Base-by-base conservation (phyloP, 2,888 invertebrate genomes). In the Cecidostiba fungosa region DNA sequence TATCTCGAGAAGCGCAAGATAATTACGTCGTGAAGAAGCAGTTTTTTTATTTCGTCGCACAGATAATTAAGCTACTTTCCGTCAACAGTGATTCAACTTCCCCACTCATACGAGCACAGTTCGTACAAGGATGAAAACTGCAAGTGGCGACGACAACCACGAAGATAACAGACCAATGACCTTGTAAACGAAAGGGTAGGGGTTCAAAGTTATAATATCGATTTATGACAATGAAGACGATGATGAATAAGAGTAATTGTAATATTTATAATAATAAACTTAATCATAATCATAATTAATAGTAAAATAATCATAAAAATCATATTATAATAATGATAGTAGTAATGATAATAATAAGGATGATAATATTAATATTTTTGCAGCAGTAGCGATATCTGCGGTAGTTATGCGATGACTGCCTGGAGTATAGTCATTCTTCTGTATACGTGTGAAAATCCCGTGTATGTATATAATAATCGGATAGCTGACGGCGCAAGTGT, bases 241-340 rank as follows among this genome's bases (percentile, higher is more conserved):
- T 59, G 80, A 86, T 84, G 77, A 86, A 89, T 90, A 89, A 88
- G 89, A 89, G 87, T 87, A 87, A 87, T 88, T 87, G 87, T 88
- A 23, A 77, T 76, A 84, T 77, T 80, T n/a, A 39, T 76, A 66
- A 66, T 83, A 77, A 69, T 69, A 80, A 80, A 54, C 16, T 76
- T 62, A 69, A 76, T 36, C 47, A 84, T 29, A 50, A 43, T 72
- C 0, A 54, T 77, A 72, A 36, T 62, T 66, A 74, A 76, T 84
- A 62, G 19, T 54, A 77, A 77, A n/a, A 70, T 43, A 54, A 82
- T 74, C 14, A 43, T 54, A n/a, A 66, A 74, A 74, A 84, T 79
- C 23, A 80, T 36, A 80, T 74, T 19, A 82, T 82, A 39, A 70
- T 70, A 50, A 50, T 81, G 26, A 59, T 62, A 85, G 81, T 72